phyloP scores from a whole-genome alignment of 2,113 vertebrate species.

The Chlamydotis undulata region DNA sequence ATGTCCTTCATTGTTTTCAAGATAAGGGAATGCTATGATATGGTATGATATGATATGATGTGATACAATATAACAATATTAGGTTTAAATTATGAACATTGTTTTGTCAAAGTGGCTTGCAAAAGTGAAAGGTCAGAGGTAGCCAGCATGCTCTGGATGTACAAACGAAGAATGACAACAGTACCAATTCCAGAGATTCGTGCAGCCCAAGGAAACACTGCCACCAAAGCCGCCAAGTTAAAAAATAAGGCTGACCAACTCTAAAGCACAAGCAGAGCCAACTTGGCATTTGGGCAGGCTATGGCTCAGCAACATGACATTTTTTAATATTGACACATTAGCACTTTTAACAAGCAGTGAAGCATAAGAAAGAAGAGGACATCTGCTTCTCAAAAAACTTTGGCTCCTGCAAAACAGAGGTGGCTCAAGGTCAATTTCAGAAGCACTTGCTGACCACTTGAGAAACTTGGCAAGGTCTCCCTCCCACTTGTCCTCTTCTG shows the following conservation, averaged over 20 bases:
- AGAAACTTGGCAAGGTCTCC: not conserved
- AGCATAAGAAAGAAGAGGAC: not conserved
- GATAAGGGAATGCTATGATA: not conserved
- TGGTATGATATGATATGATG: not conserved
- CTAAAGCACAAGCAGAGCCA: not conserved
- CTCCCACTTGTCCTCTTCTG: not conserved
- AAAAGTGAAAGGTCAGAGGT: not conserved
- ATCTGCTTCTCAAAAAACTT: not conserved
- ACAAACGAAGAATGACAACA: not conserved
- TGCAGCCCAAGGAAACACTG: not conserved
- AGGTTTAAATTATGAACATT: not conserved
- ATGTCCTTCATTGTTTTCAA: not conserved
- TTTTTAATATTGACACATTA: not conserved
- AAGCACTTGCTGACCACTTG: not conserved
- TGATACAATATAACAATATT: not conserved
- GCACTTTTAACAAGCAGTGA: not conserved
- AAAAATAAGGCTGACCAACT: not conserved
- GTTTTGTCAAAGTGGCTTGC: not conserved
- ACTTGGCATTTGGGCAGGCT: not conserved
- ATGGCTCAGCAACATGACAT: not conserved
- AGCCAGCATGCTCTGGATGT: not conserved
- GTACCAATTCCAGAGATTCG: not conserved
- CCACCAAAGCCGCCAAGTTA: not conserved
- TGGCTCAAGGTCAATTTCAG: not conserved
- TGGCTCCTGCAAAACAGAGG: not conserved